Base-by-base conservation (phyloP, 2,113 vertebrate genomes). In the Lathamus discolor region DNA sequence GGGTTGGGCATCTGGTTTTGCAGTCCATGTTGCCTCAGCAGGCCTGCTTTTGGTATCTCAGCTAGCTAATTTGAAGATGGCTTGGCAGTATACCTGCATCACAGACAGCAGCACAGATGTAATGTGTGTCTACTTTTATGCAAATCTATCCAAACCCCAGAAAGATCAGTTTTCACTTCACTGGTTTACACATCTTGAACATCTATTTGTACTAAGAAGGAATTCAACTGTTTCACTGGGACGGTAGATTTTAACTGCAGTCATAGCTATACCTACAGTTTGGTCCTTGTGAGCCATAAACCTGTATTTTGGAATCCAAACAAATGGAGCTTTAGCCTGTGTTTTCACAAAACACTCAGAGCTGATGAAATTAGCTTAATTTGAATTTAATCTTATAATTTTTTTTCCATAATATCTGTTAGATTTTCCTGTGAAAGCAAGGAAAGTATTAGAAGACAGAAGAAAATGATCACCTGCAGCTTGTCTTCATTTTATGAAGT, bases 401-500 rank as follows among this genome's bases (percentile, higher is more conserved):
- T 90, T 78, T 78, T 83, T 88, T 72, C 4, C 4, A 3, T 70
- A 52, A 43, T 86, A 92, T 59, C 41, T 57, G n/a, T 74, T 67
- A 68, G 41, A 88, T 93, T 92, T 96, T 90, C 55, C 39, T 55
- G 29, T 83, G 83, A 95, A 92, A 59, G 27, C 43, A 86, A 88
- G 46, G 48, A 55, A 90, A 70, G 64, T 83, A 81, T 81, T 70
- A 70, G 64, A 93, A 86, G 18, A 69, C 29, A 77, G 63, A 88
- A 74, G 61, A 96, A 94, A 96, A 78, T 78, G 3, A 94, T 79
- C 88, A 88, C 93, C 92, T 8, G 33, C 51, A 43, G 93, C 18
- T 96, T 91, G 89, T 89, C 74, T 92, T 77, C 85, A 43, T 93
- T 55, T 93, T 90, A 77, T 72, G 43, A 90, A 92, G 46, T 86